Evolutionary conservation across 92 coral and sea anemone species (phyloP).

Genomic region (Palythoa caribaeorum): DNA sequence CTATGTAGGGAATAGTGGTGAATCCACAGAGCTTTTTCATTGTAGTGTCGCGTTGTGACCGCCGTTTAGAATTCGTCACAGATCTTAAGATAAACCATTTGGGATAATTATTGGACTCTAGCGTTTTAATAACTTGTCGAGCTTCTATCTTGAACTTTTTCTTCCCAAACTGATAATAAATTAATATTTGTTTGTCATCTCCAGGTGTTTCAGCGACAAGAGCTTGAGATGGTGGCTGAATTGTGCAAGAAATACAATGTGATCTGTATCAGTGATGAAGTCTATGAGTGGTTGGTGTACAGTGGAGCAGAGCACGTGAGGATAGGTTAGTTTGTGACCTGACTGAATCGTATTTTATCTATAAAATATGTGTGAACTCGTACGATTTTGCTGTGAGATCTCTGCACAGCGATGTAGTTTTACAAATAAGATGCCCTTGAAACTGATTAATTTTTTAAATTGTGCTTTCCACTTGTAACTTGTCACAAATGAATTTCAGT

Average conservation of each 20-base stretch:
- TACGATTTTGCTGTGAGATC: neutral
- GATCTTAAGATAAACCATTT: no score
- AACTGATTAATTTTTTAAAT: neutral
- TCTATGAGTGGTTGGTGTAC: conserved; percentile 96
- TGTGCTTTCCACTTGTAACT: no score
- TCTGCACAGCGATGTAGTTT: neutral
- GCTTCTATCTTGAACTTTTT: neutral
- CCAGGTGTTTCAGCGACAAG: conserved; percentile 83
- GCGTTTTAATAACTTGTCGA: no score
- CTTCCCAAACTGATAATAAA: neutral
- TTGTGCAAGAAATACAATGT: conserved; percentile 85
- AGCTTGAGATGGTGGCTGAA: conserved; percentile 90
- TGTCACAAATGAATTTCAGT: no score
- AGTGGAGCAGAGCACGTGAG: conserved; percentile 82
- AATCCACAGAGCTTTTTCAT: no score
- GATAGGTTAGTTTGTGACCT: conserved; percentile 71
- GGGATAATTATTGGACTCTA: no score
- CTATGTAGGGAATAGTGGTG: no score
- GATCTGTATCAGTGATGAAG: conserved; percentile 97
- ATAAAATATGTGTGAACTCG: neutral
- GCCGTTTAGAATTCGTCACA: no score
- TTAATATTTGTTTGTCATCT: neutral
- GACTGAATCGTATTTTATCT: neutral
- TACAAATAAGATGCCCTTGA: no score
- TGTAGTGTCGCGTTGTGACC: no score